Base-by-base conservation (phyloP, 1,140 invertebrate species). In the Bombus difficillimus region DNA sequence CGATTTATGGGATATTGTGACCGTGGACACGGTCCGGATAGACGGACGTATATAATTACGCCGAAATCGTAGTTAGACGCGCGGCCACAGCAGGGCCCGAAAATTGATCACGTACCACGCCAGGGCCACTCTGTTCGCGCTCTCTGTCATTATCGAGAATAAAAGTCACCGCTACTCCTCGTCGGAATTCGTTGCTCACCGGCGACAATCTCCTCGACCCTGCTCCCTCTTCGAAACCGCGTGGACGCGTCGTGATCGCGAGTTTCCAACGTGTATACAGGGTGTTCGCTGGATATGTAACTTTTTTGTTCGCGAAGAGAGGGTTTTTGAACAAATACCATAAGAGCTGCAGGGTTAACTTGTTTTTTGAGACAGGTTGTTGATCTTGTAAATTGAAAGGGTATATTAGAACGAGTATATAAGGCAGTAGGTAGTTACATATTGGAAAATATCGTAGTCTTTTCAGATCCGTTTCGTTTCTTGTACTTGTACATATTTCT, bases 81-180 rank as follows among this genome's bases (percentile, higher is more conserved):
- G 86, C 85, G 90, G 87, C 83, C 86, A 74, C 87, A 85, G 86
- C 78, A n/a, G 75, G 86, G 73, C 6, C 90, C 92, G 91, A 93
- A 95, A 95, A 95, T 95, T 95, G 94, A 95, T 95, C 94, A 95
- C 94, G 94, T 95, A 95, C 90, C 88, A 71, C 83, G 88, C 47
- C 75, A 81, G 85, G 87, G 76, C 86, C 86, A 77, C 81, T 84
- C 74, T 85, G 37, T 88, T 86, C 85, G 88, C 89, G 87, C 89
- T 92, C 93, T 93, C 95, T 95, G 94, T 95, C 94, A 95, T 95
- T 95, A 95, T 95, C 94, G 93, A 92, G 94, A 95, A 95, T 95
- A 95, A 95, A 95, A 95, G 94, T 95, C 95, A 95, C 94, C 93
- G 94, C 94, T 95, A 94, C 94, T 92, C 85, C 66, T 71, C 71